These are phyloP conservation scores for Styela plicata DNA, from an alignment of 23 tunicate species.

Conservation along the genomic window DNA sequence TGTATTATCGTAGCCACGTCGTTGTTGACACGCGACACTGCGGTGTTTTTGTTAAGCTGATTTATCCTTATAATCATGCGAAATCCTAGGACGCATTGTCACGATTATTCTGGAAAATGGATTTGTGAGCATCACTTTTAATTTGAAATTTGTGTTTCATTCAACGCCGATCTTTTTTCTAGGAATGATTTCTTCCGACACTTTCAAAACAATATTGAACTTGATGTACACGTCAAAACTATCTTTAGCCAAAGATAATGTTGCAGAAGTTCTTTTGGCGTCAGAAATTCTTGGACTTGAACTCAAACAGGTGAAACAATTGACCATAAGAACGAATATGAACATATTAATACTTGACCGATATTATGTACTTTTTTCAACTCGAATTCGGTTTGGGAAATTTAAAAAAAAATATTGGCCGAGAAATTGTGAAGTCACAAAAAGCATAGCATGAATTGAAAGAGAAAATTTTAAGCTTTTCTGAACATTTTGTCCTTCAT, in stretches of 20 bases:
- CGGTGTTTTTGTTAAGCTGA: neutral
- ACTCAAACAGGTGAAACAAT: slow-evolving; percentile 11
- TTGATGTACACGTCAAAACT: slow-evolving; percentile 40
- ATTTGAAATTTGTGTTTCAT: too few relatives aligned
- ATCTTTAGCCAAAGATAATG: slow-evolving; percentile 4
- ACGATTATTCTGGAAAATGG: neutral
- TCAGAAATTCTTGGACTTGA: slow-evolving; percentile 30
- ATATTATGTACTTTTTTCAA: too few relatives aligned
- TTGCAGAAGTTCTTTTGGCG: slow-evolving; percentile 22
- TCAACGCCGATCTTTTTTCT: neutral
- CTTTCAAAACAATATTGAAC: slow-evolving; percentile 6
- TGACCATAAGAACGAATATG: too few relatives aligned
- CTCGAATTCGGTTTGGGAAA: too few relatives aligned
- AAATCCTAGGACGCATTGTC: neutral
- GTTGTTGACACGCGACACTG: neutral
- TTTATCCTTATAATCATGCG: neutral
- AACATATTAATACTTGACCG: too few relatives aligned
- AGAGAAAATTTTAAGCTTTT: too few relatives aligned
- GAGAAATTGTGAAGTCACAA: too few relatives aligned
- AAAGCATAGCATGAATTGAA: too few relatives aligned
- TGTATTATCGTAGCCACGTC: neutral
- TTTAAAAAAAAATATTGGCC: too few relatives aligned
- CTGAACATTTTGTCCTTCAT: too few relatives aligned
- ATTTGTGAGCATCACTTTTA: too few relatives aligned
- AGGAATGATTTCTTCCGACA: slow-evolving; percentile 27